These are phyloP conservation scores for Luscinia luscinia DNA, from an alignment of 2,797 vertebrate genomes.

Conservation along the genomic window DNA sequence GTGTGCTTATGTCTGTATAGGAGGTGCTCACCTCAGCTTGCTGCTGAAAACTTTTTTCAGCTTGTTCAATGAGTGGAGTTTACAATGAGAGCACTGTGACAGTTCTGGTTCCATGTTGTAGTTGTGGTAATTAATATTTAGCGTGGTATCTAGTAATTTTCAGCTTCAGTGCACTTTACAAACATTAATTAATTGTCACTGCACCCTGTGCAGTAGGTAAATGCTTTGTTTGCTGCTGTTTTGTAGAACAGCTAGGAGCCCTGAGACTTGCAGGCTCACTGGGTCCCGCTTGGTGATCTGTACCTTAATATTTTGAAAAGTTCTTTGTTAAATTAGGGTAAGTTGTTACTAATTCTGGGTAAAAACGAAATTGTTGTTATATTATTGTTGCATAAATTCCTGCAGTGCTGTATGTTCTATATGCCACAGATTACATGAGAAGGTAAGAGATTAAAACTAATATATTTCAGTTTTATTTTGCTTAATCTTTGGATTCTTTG, in stretches of 20 bases:
- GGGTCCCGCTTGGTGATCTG: not conserved
- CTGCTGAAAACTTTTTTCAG: not conserved
- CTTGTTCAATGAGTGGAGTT: not conserved
- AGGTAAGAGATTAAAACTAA: conserved; percentile 40
- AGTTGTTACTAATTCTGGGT: conserved; percentile 30
- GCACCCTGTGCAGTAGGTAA: conserved; percentile 48
- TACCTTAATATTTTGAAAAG: conserved; percentile 38
- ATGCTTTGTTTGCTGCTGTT: conserved; percentile 7
- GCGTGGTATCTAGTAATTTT: conserved; percentile 59
- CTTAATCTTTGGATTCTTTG: conserved; percentile 9
- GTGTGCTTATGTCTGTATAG: accelerated
- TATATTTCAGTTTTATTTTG: conserved; percentile 48
- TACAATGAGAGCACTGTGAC: not conserved
- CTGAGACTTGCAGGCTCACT: not conserved
- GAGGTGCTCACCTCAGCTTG: not conserved
- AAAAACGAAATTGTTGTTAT: conserved; percentile 33
- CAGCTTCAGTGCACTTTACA: conserved; percentile 47
- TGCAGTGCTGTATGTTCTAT: conserved; percentile 32
- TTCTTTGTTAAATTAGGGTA: conserved; percentile 50
- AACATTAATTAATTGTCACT: conserved; percentile 66
- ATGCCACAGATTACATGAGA: conserved; percentile 38
- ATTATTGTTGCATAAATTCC: conserved; percentile 48
- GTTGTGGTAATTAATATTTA: conserved; percentile 67
- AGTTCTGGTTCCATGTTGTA: not conserved
- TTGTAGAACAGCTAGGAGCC: not conserved